Evolutionary conservation across 2,888 invertebrate species (phyloP).

Genomic region (Drosophila mimica): DNA sequence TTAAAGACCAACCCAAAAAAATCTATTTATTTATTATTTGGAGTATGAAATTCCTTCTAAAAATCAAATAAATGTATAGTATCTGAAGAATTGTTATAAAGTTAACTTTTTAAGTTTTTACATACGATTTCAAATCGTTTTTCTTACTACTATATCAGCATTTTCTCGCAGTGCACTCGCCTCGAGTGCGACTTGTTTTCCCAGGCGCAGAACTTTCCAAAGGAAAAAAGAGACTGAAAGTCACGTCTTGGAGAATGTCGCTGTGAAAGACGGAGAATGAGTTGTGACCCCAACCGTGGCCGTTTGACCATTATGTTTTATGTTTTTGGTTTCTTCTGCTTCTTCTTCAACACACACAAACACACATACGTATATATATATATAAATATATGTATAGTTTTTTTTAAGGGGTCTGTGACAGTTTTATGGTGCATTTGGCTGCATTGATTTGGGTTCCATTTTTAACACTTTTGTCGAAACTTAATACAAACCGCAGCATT

Average conservation of each 20-base stretch:
- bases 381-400: neutral
- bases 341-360: neutral
- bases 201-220: slow-evolving; percentile 71
- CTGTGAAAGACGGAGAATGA: slow-evolving; percentile 23
- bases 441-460: slow-evolving; percentile 71
- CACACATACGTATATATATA: neutral
- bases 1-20: neutral
- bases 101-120: too few relatives aligned
- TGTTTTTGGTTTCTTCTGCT: slow-evolving; percentile 35
- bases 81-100: too few relatives aligned
- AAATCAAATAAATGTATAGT: neutral
- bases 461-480: slow-evolving; percentile 66
- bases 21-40: too few relatives aligned
- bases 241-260: slow-evolving; percentile 47
- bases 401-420: slow-evolving; percentile 57
- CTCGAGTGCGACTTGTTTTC: slow-evolving; percentile 40
- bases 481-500: slow-evolving; percentile 70
- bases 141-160: neutral
- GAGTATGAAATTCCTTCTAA: neutral
- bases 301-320: slow-evolving; percentile 69
- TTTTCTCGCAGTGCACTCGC: slow-evolving; percentile 10
- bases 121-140: neutral
- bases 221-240: slow-evolving; percentile 42
- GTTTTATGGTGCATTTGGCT: slow-evolving; percentile 70
- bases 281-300: slow-evolving; percentile 51